Percentiles rank a stretch among this genome's conserved stretches.
Conservation (phyloP, 2,888 invertebrate genomes). For the Aphrophora alni region DNA sequence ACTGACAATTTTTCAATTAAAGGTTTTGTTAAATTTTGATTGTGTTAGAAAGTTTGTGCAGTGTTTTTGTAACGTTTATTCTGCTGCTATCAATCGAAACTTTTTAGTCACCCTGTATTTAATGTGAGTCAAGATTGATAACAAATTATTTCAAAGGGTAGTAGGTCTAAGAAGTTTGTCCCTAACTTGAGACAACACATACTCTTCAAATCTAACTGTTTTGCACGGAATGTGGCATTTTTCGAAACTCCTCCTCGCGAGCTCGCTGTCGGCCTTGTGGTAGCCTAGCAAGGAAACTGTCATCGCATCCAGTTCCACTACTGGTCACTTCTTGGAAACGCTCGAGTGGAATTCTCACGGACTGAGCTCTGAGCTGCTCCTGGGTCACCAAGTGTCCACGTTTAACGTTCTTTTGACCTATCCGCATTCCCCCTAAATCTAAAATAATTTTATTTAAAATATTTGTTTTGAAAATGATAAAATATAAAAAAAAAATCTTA, state of each 20-base stretch:
- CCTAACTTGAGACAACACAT: no score
- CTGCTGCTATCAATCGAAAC: no score
- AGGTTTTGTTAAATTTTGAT: no score
- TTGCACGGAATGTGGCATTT: not conserved
- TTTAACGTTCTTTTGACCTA: not conserved
- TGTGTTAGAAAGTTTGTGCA: no score
- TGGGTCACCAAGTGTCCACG: slow-evolving; percentile 2
- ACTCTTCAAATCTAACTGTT: not conserved
- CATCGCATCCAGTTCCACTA: slow-evolving; percentile 29
- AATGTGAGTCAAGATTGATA: no score
- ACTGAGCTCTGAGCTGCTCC: not conserved
- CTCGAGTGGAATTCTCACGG: slow-evolving; percentile 30
- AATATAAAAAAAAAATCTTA: not conserved
- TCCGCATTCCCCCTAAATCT: not conserved
- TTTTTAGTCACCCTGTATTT: no score
- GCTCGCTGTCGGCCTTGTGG: slow-evolving; percentile 30
- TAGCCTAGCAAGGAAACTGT: slow-evolving; percentile 35
- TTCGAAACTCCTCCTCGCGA: slow-evolving; percentile 29
- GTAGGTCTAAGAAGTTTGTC: no score
- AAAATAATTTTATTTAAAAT: not conserved
- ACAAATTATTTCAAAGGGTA: no score
- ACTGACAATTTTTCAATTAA: no score
- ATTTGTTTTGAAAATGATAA: not conserved
- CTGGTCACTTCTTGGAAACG: slow-evolving; percentile 33
- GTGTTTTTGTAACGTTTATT: no score